Evolutionary conservation across 1,140 invertebrate species (phyloP).

Genomic region (Psix sp.): DNA sequence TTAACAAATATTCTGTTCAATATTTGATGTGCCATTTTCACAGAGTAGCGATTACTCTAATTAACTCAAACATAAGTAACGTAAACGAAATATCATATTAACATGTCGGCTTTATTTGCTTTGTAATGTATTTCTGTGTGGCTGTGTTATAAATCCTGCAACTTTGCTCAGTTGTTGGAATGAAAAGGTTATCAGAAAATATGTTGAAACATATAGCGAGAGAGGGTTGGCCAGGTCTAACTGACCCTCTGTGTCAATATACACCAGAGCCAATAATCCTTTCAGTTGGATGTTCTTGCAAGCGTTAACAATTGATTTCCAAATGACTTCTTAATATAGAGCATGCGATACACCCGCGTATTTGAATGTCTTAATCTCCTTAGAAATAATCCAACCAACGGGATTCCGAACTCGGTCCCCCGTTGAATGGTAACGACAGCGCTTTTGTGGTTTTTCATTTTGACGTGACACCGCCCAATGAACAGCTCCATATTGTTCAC

Average conservation of each 20-base stretch:
- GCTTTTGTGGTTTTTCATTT: constrained; percentile 29
- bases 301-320: constrained; percentile 69
- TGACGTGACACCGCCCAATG: constrained; percentile 1
- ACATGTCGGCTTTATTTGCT: constrained; percentile 38
- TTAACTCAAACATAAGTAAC: no score
- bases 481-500: constrained; percentile 40
- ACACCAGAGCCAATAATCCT: constrained; percentile 72
- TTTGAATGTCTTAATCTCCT: constrained; percentile 48
- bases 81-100: no score
- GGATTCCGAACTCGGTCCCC: neutral
- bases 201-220: constrained; percentile 76
- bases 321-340: constrained; percentile 71
- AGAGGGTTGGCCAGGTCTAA: constrained; percentile 46
- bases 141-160: constrained; percentile 58
- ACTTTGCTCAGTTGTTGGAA: constrained; percentile 66
- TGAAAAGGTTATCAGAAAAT: constrained; percentile 76
- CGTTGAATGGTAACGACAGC: no score
- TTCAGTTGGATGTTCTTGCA: constrained; percentile 69
- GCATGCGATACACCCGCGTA: constrained; percentile 8
- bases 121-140: constrained; percentile 12
- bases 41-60: no score
- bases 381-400: constrained; percentile 4
- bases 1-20: no score
- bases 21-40: no score
- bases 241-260: constrained; percentile 69